Evolutionary conservation across 2,888 invertebrate species (phyloP), one percentile per base, ranked within the genome.

Genomic region (Atherix ibis): DNA sequence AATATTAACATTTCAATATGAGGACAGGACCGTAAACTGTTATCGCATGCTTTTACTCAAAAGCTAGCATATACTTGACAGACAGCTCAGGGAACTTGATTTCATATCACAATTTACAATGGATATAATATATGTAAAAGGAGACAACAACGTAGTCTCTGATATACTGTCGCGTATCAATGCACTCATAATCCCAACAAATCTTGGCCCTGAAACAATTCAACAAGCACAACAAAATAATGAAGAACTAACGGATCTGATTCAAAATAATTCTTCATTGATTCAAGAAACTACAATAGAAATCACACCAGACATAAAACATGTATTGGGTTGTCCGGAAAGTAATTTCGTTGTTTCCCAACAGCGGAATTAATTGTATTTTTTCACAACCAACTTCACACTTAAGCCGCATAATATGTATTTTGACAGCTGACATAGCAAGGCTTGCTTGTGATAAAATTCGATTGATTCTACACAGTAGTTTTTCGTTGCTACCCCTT

Each of bases 41-140:
- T 2, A 19, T 15, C 5, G 10, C 10, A 5, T 24, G 24, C 3
- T 32, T 32, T 32, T n/a, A 22, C 3, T 15, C 14, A 24, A 32
- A 22, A 19, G 3, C 24, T 3, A 16, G n/a, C 10, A 32, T 25
- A 32, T 8, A 24, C 6, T 14, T 16, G 9, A 8, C 13, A 19
- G 15, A 24, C 24, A 32, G 25, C 2, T 16, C 16, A 24, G 32
- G 16, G 24, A 32, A 4, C 32, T 32, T 14, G 3, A 3, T 9
- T 24, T 14, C 24, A 32, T 32, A 2, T 18, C 32, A 14, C 15
- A 32, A 15, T 32, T 32, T 12, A 25, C 32, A 10, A 24, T 17
- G 5, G 22, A 32, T 8, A 32, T 32, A 14, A n/a, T 14, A 4
- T 16, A 32, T n/a, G 16, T 32, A 2, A 4, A 14, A 3, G 32